Percentiles rank a stretch among this genome's conserved stretches.
These are phyloP conservation scores for Cephalopterus ornatus DNA, from an alignment of 2,113 vertebrate genomes.

Conservation along the genomic window DNA sequence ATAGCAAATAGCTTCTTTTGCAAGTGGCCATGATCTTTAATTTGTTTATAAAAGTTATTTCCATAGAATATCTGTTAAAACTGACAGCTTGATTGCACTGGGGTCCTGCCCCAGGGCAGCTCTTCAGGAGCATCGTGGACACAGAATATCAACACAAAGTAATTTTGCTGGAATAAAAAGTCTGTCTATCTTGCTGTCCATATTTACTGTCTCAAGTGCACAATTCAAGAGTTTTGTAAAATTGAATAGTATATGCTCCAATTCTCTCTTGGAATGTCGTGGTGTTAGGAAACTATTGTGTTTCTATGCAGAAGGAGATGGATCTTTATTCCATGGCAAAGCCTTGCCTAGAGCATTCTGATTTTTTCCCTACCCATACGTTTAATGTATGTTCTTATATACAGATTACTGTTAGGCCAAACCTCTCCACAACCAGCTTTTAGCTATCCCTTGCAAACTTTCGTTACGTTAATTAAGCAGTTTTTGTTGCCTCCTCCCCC, in stretches of 20 bases:
- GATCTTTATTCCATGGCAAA: slow-evolving; percentile 28
- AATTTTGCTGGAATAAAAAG: slow-evolving; percentile 43
- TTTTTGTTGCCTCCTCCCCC: background rate
- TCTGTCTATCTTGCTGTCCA: slow-evolving; percentile 44
- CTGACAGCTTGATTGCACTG: slow-evolving; percentile 35
- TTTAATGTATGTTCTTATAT: slow-evolving; percentile 13
- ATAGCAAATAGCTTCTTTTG: background rate
- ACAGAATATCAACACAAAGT: slow-evolving; percentile 8
- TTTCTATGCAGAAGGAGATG: slow-evolving; percentile 41
- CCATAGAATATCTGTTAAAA: slow-evolving; percentile 1
- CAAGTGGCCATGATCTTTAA: slow-evolving; percentile 1
- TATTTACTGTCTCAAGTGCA: slow-evolving; percentile 49
- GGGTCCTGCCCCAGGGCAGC: slow-evolving; percentile 12
- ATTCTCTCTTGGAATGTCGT: slow-evolving; percentile 54
- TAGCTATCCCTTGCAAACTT: background rate
- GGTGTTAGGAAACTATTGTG: slow-evolving; percentile 20
- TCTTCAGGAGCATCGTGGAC: background rate
- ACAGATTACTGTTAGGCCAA: background rate
- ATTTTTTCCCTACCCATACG: slow-evolving; percentile 18
- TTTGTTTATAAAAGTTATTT: slow-evolving; percentile 37
- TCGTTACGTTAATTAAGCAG: background rate
- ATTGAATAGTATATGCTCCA: slow-evolving; percentile 55
- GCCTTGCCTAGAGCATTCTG: slow-evolving; percentile 3
- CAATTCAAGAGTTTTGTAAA: slow-evolving; percentile 63
- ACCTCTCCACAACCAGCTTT: background rate